Percentiles rank a stretch among this genome's conserved stretches.
Evolutionary conservation across 2,113 vertebrate genomes (phyloP).

Genomic region (Melanocharis versteri): DNA sequence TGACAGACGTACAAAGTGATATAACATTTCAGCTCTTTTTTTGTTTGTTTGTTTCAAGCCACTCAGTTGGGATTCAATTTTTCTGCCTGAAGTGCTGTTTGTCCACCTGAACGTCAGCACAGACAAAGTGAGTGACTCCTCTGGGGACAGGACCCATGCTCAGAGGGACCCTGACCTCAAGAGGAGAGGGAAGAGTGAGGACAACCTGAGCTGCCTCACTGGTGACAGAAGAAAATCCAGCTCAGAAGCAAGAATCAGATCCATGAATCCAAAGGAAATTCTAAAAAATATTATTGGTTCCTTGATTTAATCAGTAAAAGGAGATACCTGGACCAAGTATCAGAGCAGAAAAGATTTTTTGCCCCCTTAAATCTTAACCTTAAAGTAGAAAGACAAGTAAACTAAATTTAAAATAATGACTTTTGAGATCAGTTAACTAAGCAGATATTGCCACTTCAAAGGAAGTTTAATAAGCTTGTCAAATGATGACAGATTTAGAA

Average conservation of each 20-base stretch:
- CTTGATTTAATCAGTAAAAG: not conserved
- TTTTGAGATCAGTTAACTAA: not conserved
- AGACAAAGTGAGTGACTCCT: not conserved
- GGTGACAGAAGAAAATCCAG: not conserved
- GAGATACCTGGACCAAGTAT: not conserved
- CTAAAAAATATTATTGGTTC: not conserved
- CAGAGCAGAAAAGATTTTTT: not conserved
- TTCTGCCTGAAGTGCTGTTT: not conserved
- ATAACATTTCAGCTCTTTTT: not conserved
- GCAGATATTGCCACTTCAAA: slow-evolving; percentile 3
- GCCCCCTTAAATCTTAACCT: not conserved
- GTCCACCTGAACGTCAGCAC: not conserved
- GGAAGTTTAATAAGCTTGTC: not conserved
- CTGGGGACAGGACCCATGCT: not conserved
- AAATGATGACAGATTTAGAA: not conserved
- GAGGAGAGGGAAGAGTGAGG: not conserved
- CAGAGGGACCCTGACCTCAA: not conserved
- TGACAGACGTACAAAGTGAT: not conserved
- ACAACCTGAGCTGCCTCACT: not conserved
- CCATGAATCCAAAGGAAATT: not conserved
- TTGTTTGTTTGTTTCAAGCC: not conserved
- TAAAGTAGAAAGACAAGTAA: not conserved
- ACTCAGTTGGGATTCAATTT: not conserved
- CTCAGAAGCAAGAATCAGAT: not conserved
- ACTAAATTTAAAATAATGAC: not conserved